Evolutionary conservation across 2,888 invertebrate species (phyloP), one percentile per base, ranked within the genome.

Genomic region (Taenaris catops): DNA sequence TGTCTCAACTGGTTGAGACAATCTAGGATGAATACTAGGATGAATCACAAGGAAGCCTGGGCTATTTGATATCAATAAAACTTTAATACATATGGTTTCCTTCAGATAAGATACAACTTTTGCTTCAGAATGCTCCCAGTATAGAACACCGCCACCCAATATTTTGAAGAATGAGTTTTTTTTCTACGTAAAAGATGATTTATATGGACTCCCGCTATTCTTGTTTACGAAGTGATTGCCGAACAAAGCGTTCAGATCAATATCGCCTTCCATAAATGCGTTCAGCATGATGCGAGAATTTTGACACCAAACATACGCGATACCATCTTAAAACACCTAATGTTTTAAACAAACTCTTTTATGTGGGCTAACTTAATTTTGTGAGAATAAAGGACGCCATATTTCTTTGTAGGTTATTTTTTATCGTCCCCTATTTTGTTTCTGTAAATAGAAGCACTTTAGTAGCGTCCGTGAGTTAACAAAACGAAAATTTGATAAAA

Each of bases 281-380:
- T 79, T 76, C 83, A 61, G 81, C 80, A 79, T 86, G 84, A 86
- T 79, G 83, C 74, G 84, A 80, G 80, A 81, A 58, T 83, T 84
- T 81, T 86, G 84, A 86, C 86, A 84, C 83, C 83, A 84, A 79
- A 86, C 74, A 78, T 48, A 12, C 37, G 7, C 51, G 86, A 86
- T 86, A 86, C 76, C 57, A 86, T 86, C 84, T 80, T 66, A 78
- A 75, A 81, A 75, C 67, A 63, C 58, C 83, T 86, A 84, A 84
- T 84, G 81, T 83, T 86, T 83, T 84, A 83, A 84, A 84, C 86
- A 86, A 84, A 84, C 83, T 81, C 78, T 59, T 83, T 83, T 81
- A 79, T 80, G 55, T 67, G 63, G 72, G 72, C 59, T 84, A 84
- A 84, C 84, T 81, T 79, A 83, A 86, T 84, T 81, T 81, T 64